Conservation (phyloP, 1,140 invertebrate genomes). For the Trachelipus rathkii region DNA sequence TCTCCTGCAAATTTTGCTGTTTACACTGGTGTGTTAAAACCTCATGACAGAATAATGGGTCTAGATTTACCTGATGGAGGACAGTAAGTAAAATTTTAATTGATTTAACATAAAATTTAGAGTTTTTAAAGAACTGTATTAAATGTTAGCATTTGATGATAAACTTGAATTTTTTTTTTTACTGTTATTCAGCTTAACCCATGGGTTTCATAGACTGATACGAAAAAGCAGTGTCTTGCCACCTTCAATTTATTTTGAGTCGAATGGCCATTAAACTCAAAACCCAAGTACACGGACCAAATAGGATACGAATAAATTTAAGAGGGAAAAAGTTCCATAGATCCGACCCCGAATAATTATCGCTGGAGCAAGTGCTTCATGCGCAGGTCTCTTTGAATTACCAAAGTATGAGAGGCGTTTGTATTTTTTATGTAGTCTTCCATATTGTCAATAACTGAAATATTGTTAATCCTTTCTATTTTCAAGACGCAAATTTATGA, state of each 20-base stretch:
- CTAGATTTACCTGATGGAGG: constrained; percentile 64
- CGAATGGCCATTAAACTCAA: constrained; percentile 63
- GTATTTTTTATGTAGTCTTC: neutral
- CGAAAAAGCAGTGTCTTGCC: constrained; percentile 61
- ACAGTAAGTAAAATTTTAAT: constrained; percentile 53
- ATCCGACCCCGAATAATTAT: constrained; percentile 65
- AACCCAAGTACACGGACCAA: constrained; percentile 59
- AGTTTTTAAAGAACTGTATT: no score
- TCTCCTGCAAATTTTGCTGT: constrained; percentile 66
- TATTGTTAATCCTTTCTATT: no score
- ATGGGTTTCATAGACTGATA: constrained; percentile 64
- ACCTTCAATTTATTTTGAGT: constrained; percentile 66
- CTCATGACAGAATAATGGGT: constrained; percentile 65
- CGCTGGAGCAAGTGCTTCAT: constrained; percentile 66
- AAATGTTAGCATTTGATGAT: neutral
- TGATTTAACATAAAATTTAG: no score
- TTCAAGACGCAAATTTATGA: no score
- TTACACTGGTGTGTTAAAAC: constrained; percentile 58
- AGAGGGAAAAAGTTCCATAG: constrained; percentile 56
- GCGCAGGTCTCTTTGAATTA: constrained; percentile 65
- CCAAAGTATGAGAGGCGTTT: constrained; percentile 57
- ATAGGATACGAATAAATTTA: constrained; percentile 66
- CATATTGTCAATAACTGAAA: no score
- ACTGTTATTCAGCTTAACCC: constrained; percentile 52
- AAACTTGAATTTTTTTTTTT: neutral